Conservation (phyloP, 2,797 vertebrate genomes). For the Labroides dimidiatus region DNA sequence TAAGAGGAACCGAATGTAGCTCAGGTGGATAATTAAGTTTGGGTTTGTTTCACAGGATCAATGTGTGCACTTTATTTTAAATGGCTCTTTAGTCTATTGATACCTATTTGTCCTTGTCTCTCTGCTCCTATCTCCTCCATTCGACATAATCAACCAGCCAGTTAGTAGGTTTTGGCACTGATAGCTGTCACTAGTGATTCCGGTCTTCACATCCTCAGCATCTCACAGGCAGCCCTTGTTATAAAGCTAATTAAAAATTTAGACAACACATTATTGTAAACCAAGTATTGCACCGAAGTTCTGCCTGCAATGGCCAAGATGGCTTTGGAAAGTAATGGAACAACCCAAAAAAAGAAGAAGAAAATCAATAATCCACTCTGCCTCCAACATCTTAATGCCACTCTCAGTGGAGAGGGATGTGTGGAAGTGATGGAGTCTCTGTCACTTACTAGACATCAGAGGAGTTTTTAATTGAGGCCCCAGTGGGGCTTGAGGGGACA, state of each 20-base stretch:
- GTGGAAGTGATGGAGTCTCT: conserved; percentile 80
- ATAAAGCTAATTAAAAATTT: conserved; percentile 81
- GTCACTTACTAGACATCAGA: conserved; percentile 81
- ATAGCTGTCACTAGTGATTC: conserved; percentile 79
- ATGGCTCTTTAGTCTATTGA: conserved; percentile 42
- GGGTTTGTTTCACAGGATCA: conserved; percentile 35
- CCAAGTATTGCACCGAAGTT: conserved; percentile 71
- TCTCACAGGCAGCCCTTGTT: conserved; percentile 60
- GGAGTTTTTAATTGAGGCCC: conserved; percentile 80
- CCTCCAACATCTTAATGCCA: conserved; percentile 83
- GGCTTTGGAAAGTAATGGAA: conserved; percentile 66
- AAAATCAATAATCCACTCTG: conserved; percentile 84
- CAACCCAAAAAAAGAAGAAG: conserved; percentile 31
- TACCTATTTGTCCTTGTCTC: conserved; percentile 54
- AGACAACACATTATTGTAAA: conserved; percentile 72
- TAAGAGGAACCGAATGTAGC: conserved; percentile 7
- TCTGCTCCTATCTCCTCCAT: conserved; percentile 41
- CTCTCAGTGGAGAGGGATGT: conserved; percentile 70
- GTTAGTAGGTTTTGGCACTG: conserved; percentile 58
- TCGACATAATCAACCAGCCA: conserved; percentile 62
- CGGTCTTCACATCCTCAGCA: conserved; percentile 61
- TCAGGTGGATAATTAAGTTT: conserved; percentile 20
- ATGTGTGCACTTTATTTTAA: conserved; percentile 35
- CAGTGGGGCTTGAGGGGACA: conserved; percentile 53
- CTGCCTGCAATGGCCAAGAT: conserved; percentile 51